A percentile compares a stretch with the other conserved stretches of the same genome.
phyloP scores from a whole-genome alignment of 2,888 invertebrate species.

The Lasioglossum malachurum region DNA sequence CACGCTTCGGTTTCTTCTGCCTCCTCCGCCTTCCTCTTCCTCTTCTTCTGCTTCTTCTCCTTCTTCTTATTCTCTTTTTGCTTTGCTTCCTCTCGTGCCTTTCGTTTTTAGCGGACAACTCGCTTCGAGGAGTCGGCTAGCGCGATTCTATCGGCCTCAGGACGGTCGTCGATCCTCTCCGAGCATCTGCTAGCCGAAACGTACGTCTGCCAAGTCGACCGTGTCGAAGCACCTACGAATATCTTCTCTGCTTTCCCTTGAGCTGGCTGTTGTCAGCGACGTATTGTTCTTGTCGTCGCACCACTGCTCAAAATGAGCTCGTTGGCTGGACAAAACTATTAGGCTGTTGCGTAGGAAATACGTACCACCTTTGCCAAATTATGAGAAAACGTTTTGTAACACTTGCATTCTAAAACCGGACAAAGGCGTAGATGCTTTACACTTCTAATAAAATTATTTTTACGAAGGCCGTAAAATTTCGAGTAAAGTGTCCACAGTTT shows the following conservation, averaged over 20 bases:
- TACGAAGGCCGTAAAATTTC: neutral
- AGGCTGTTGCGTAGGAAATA: neutral
- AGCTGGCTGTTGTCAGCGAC: neutral
- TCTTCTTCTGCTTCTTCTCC: neutral
- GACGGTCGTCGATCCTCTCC: conserved; percentile 57
- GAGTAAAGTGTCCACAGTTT: neutral
- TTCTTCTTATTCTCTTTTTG: neutral
- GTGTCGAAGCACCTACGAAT: conserved; percentile 33
- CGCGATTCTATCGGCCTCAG: conserved; percentile 53
- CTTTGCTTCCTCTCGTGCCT: neutral
- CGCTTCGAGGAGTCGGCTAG: conserved; percentile 13
- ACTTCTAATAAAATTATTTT: neutral
- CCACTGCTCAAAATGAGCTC: neutral
- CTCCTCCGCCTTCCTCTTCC: conserved; percentile 3
- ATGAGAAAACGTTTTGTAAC: no score
- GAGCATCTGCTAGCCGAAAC: conserved; percentile 47
- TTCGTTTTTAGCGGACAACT: conserved; percentile 5
- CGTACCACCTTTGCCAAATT: no score
- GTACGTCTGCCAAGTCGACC: conserved; percentile 59
- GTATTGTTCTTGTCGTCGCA: conserved; percentile 11
- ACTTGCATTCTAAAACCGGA: no score
- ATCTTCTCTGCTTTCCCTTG: conserved; percentile 48
- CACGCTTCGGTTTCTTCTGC: conserved; percentile 9
- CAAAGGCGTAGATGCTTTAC: no score
- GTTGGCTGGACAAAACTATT: neutral